Evolutionary conservation across 1,140 invertebrate genomes (phyloP).

Genomic region (Zaprionus ornatus): DNA sequence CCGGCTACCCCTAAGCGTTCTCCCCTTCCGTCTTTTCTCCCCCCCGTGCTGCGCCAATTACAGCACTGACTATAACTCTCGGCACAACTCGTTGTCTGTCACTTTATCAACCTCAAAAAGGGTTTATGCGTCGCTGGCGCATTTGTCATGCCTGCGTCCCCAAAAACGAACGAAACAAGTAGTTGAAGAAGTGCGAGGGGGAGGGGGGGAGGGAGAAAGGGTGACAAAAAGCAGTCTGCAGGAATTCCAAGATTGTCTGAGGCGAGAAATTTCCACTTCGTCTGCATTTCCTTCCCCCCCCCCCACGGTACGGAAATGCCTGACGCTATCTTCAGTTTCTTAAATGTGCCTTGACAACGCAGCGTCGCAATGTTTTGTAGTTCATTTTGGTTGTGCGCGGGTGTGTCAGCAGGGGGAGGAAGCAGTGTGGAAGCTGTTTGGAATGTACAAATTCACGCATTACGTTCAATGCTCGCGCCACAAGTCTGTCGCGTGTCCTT

Average conservation of each 20-base stretch:
- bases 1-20: background rate
- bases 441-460: slow-evolving; percentile 51
- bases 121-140: slow-evolving; percentile 63
- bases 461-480: slow-evolving; percentile 24
- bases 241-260: slow-evolving; percentile 17
- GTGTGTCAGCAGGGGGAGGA: background rate
- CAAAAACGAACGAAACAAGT: slow-evolving; percentile 6
- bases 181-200: background rate
- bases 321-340: slow-evolving; percentile 32
- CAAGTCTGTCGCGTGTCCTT: slow-evolving; percentile 1
- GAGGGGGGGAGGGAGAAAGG: background rate
- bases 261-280: background rate
- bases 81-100: slow-evolving; percentile 61
- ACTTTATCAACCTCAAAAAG: slow-evolving; percentile 71
- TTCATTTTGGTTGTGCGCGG: slow-evolving; percentile 12
- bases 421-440: slow-evolving; percentile 4
- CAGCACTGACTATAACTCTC: slow-evolving; percentile 5
- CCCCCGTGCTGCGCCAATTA: slow-evolving; percentile 18
- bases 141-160: slow-evolving; percentile 43
- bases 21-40: too few species aligned
- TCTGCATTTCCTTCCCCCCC: background rate
- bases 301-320: background rate
- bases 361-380: slow-evolving; percentile 21
- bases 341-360: slow-evolving; percentile 33
- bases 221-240: slow-evolving; percentile 5